These are phyloP conservation scores for Apeira syringaria DNA, from an alignment of 2,888 invertebrate genomes.

Conservation along the genomic window DNA sequence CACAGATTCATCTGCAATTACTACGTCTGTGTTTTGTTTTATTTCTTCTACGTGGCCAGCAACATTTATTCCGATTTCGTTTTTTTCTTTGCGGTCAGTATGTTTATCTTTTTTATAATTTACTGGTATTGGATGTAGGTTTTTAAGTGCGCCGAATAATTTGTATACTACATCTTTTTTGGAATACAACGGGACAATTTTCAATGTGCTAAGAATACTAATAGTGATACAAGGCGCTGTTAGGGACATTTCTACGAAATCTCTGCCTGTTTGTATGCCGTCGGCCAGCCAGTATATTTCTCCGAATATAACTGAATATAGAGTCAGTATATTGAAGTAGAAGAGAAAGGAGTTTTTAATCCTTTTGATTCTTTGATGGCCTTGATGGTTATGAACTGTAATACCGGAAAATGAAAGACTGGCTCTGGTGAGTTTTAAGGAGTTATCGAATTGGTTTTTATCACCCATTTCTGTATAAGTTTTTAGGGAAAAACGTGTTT, in stretches of 20 bases:
- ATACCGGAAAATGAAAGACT: constrained; percentile 53
- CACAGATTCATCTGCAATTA: constrained; percentile 41
- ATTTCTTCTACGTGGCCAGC: background rate
- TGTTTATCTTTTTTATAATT: constrained; percentile 4
- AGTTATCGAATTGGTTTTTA: constrained; percentile 38
- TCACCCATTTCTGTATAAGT: constrained; percentile 11
- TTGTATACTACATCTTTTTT: constrained; percentile 40
- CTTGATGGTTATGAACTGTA: constrained; percentile 30
- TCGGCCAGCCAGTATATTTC: constrained; percentile 54
- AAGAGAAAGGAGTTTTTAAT: constrained; percentile 38
- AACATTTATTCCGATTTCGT: background rate
- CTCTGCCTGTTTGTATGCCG: constrained; percentile 42
- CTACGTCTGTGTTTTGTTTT: constrained; percentile 2
- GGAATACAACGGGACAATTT: constrained; percentile 42
- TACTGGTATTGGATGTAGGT: constrained; percentile 42
- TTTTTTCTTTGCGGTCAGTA: constrained; percentile 1
- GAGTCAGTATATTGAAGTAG: constrained; percentile 45
- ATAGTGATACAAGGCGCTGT: constrained; percentile 54
- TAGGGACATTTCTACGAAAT: constrained; percentile 51
- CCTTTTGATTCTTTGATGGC: constrained; percentile 23
- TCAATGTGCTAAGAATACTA: constrained; percentile 48
- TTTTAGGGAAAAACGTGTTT: constrained; percentile 3
- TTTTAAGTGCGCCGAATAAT: constrained; percentile 44
- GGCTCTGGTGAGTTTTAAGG: constrained; percentile 41
- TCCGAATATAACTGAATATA: constrained; percentile 49